phyloP scores from a whole-genome alignment of 2,113 vertebrate species.

The Hypocryptadius cinnamomeus region DNA sequence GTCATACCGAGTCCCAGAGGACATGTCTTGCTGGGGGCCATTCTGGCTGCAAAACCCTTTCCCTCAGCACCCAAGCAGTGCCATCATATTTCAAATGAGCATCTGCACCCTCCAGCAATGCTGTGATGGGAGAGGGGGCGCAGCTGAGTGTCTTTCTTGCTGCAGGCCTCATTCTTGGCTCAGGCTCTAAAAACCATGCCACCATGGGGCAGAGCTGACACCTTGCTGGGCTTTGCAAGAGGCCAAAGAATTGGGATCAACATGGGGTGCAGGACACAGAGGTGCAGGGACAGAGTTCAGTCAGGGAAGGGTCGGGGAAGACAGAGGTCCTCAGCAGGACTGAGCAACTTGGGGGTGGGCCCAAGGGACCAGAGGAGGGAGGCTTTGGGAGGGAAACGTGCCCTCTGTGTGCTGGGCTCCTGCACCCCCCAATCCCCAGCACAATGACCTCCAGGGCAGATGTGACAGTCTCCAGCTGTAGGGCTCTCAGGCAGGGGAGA shows the following conservation, averaged over 20 bases:
- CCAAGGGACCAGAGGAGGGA: neutral
- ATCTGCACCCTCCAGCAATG: neutral
- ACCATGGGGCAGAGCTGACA: neutral
- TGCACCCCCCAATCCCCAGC: neutral
- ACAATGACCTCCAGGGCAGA: neutral
- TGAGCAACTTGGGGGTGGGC: accelerated
- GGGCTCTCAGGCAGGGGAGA: neutral
- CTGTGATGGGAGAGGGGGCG: accelerated
- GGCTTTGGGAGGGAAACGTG: neutral
- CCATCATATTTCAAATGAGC: neutral
- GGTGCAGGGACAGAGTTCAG: neutral
- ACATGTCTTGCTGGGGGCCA: neutral
- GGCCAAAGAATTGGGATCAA: neutral
- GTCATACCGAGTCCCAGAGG: neutral
- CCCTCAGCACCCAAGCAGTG: neutral
- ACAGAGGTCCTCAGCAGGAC: neutral
- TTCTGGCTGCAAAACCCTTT: neutral
- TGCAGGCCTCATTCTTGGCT: neutral
- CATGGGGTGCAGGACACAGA: neutral
- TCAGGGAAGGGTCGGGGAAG: neutral
- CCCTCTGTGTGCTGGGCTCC: neutral
- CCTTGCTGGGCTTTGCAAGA: neutral
- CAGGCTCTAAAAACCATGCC: neutral
- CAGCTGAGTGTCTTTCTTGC: neutral
- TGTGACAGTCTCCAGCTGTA: neutral